phyloP scores from a whole-genome alignment of 2,888 invertebrate species.

The Lithosia quadra region DNA sequence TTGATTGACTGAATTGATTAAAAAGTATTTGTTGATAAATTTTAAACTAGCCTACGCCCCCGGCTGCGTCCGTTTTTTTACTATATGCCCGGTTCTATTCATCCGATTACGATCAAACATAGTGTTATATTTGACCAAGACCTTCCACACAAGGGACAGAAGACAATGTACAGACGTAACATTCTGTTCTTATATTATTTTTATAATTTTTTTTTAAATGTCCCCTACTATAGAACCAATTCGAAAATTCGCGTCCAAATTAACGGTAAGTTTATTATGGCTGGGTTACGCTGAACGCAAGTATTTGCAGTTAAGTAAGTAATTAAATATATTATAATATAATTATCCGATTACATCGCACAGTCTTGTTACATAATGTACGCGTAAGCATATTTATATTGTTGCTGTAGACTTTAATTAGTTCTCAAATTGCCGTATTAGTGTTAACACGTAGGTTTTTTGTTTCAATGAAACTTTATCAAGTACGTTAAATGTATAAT shows the following conservation, averaged over 20 bases:
- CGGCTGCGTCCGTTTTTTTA: no score
- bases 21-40: no score
- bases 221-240: no score
- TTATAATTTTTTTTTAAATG: no score
- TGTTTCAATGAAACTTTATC: background rate
- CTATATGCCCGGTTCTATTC: no score
- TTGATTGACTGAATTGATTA: no score
- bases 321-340: background rate
- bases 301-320: background rate
- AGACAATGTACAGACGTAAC: no score
- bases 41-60: no score
- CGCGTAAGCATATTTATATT: conserved; percentile 1
- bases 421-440: background rate
- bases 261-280: background rate
- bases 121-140: no score
- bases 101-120: no score
- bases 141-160: no score
- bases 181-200: no score
- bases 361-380: background rate
- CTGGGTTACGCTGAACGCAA: conserved; percentile 1
- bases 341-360: background rate
- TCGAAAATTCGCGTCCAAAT: background rate
- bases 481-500: background rate
- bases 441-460: background rate
- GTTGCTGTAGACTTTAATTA: background rate